These are phyloP conservation scores for Pachyseris speciosa DNA, from an alignment of 64 coral and sea anemone genomes.

Conservation along the genomic window DNA sequence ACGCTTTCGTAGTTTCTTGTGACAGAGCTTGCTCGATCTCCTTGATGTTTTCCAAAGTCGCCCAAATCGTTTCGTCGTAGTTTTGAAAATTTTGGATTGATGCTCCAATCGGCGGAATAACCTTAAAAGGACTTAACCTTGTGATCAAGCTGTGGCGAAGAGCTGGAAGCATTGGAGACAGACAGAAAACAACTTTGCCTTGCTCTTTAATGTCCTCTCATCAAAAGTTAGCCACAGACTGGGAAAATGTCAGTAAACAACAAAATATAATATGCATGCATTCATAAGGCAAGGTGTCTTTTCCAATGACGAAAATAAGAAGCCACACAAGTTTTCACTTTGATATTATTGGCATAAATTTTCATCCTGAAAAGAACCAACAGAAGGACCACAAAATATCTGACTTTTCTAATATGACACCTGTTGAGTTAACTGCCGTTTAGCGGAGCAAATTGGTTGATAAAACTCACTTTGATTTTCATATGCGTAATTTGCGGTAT, in stretches of 20 bases:
- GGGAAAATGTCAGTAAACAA: too few relatives aligned
- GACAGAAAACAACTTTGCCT: background rate
- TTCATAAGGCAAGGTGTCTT: background rate
- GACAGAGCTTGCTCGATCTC: background rate
- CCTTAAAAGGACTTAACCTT: background rate
- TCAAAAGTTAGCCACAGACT: background rate
- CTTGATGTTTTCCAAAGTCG: background rate
- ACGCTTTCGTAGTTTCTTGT: background rate
- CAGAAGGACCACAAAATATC: too few relatives aligned
- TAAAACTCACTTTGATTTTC: too few relatives aligned
- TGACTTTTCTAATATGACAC: too few relatives aligned
- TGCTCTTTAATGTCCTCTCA: background rate
- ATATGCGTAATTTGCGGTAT: too few relatives aligned
- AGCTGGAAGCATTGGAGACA: background rate
- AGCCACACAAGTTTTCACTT: background rate
- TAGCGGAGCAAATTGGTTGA: too few relatives aligned
- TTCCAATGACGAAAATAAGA: background rate
- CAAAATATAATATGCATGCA: background rate
- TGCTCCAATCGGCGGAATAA: constrained; percentile 19
- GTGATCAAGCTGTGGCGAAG: background rate
- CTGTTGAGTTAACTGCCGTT: too few relatives aligned
- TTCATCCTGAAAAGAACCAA: too few relatives aligned
- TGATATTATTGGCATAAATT: background rate
- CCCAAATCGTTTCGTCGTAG: background rate
- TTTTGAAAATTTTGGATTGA: constrained; percentile 5